Base-by-base conservation (phyloP, 2,113 vertebrate species). In the Xenus cinereus region DNA sequence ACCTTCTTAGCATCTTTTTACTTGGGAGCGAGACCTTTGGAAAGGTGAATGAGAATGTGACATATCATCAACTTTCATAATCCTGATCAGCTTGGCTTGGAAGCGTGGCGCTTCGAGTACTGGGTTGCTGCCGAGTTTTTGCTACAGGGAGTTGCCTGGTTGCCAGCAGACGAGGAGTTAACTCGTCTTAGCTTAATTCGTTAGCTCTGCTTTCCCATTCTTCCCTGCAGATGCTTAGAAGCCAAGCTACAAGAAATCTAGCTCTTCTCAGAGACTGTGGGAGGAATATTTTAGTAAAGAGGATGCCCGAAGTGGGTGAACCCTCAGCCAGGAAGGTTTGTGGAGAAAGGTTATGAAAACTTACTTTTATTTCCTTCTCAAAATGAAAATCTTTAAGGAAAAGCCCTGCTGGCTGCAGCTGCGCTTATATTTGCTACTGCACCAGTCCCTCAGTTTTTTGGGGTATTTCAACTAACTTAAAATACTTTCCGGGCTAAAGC, bases 231-330 rank as follows among this genome's bases (percentile, higher is more conserved):
- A 27, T 82, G 53, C 45, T 94, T 68, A 39, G 30, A 76, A 57
- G 84, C 71, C 73, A 76, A 87, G 66, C 48, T 68, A 35, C 53
- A 30, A 89, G 78, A 78, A 89, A 87, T 64, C 14, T 67, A 71
- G 11, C 26, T 94, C 69, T 84, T 94, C 56, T 91, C 62, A 66
- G 62, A 87, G 81, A 51, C 53, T 46, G 62, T 37, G 39, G 74
- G 71, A 87, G 46, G 67, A 87, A 79, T 89, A 45, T 79, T 73
- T 79, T 64, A 89, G n/a, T 79, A 45, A 87, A 87, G 64, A 87
- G 22, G 59, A 43, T 89, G 41, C 24, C 32, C 8, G 9, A 59
- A 72, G 20, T 68, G 56, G 7, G 6, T 78, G 66, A 84, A 74
- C 60, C 32, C 62, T 84, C 64, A 75, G 39, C 69, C 57, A 64